These are phyloP conservation scores for Manis javanica DNA, from an alignment of 2,797 vertebrate species.

Conservation along the genomic window DNA sequence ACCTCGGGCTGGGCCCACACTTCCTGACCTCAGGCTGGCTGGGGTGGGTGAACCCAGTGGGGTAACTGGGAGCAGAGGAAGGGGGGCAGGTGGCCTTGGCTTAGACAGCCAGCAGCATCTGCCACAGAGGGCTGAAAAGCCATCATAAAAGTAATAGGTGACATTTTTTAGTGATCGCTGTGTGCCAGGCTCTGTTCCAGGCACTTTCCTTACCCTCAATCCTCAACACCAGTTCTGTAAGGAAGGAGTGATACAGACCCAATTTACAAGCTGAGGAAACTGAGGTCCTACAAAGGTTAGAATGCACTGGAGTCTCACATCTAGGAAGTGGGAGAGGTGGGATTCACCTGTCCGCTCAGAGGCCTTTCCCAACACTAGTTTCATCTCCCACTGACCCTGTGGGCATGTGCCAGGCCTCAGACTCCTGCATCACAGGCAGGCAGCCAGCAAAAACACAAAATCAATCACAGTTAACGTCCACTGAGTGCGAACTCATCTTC, in stretches of 20 bases:
- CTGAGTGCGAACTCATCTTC: background rate
- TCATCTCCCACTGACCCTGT: background rate
- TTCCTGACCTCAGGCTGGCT: background rate
- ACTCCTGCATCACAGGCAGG: fast-evolving
- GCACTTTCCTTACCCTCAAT: background rate
- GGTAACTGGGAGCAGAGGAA: background rate
- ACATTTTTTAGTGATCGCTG: fast-evolving
- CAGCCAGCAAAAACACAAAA: background rate
- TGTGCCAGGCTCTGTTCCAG: background rate
- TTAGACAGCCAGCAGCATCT: background rate
- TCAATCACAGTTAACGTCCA: background rate
- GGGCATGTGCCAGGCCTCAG: background rate
- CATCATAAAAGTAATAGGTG: background rate
- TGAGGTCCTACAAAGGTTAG: background rate
- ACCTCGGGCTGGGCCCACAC: fast-evolving
- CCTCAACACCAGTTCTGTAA: background rate
- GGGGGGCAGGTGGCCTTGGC: background rate
- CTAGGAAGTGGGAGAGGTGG: background rate
- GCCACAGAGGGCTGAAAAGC: background rate
- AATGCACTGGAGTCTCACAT: background rate
- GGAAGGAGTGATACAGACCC: background rate
- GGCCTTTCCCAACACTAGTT: background rate
- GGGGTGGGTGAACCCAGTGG: background rate
- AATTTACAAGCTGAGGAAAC: background rate
- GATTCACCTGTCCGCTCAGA: fast-evolving